Base-by-base conservation (phyloP, 2,888 invertebrate genomes). In the Harmothoe impar region DNA sequence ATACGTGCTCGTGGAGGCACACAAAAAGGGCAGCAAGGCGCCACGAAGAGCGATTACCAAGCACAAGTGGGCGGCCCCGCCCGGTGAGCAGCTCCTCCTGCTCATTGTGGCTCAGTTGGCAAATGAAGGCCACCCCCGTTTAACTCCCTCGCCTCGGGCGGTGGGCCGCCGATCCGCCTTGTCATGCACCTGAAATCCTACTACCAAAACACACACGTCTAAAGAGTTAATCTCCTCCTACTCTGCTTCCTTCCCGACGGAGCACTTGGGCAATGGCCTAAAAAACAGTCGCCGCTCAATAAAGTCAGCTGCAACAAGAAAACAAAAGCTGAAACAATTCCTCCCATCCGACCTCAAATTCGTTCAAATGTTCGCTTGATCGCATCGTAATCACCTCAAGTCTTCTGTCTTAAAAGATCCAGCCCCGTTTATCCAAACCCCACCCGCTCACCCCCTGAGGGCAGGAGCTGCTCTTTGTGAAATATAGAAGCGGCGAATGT, bases 181-280 rank as follows among this genome's bases (percentile, higher is more conserved):
- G 72, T 72, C 72, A 72, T 72, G 72, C 72, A 72, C 72, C 72
- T 29, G 72, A 72, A 72, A 72, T 72, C 72, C 31, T 72, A 72
- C 29, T 15, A 43, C 43, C 43, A 43, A 72, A 72, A 72, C 72
- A 72, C 29, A 25, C 72, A 72, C 0, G 72, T 29, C 72, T 72
- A 29, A 72, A 72, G 72, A 72, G 72, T 72, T 72, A 72, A 72
- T 72, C 72, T 72, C 31, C 31, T 72, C 29, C n/a, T n/a, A n/a
- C 43, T 43, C 43, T 10, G 43, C 43, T 43, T 43, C 43, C 43
- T 43, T 10, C 43, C 62, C 62, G 62, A n/a, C n/a, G 62, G 20
- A 62, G 62, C 62, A 62, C 62, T 62, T 20, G 62, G 62, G 62
- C 23, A 62, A 43, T 3, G 62, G 62, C 20, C 62, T 62, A 62